Percentiles rank a stretch among this genome's conserved stretches.
Evolutionary conservation across 2,797 vertebrate genomes (phyloP).

Genomic region (Peromyscus eremicus): DNA sequence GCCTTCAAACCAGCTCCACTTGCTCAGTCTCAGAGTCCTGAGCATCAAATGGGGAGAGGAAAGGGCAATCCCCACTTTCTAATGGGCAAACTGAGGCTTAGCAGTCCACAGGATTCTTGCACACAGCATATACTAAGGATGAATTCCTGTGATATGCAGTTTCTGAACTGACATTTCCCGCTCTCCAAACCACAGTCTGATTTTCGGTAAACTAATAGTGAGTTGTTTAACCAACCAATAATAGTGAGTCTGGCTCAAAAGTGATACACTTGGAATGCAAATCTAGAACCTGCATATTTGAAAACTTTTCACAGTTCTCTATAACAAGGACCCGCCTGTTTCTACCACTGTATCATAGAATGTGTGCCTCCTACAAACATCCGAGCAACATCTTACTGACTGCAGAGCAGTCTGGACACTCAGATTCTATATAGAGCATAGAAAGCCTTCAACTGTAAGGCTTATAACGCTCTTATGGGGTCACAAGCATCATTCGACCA

Average conservation of each 20-base stretch:
- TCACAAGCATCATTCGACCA: neutral
- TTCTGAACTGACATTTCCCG: neutral
- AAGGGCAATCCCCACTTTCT: neutral
- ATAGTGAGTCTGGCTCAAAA: neutral
- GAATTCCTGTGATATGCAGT: neutral
- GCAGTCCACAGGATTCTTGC: neutral
- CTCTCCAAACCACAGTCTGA: neutral
- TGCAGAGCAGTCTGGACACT: neutral
- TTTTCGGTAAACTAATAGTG: slow-evolving; percentile 2
- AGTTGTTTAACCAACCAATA: neutral
- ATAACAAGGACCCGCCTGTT: neutral
- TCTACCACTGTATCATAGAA: neutral
- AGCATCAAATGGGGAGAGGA: neutral
- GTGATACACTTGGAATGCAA: neutral
- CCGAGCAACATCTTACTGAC: neutral
- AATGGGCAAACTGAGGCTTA: neutral
- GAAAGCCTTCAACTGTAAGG: neutral
- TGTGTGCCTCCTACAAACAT: neutral
- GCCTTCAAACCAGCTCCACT: neutral
- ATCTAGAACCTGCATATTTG: neutral
- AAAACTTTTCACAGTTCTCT: neutral
- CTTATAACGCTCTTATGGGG: neutral
- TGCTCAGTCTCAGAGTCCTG: neutral
- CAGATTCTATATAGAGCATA: neutral
- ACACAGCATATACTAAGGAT: neutral